Conservation (phyloP, 1,140 invertebrate species). For the Nixonia krombeini region DNA sequence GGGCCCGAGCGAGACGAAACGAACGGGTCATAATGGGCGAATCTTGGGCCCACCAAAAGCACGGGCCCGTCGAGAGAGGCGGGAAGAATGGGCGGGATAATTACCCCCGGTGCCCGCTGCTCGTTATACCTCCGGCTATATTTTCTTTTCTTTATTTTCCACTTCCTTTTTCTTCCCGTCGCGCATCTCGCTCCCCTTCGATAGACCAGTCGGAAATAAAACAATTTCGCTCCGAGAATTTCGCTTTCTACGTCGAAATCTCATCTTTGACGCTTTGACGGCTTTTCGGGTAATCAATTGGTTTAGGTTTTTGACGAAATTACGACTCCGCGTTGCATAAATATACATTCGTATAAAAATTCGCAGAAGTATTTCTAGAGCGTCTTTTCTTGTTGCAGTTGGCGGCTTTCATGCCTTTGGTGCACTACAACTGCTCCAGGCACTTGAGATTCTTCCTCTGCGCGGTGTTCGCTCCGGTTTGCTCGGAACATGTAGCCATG, state of each 20-base stretch:
- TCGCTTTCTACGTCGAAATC: constrained; percentile 19
- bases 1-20: constrained; percentile 52
- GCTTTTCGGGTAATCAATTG: too few species aligned
- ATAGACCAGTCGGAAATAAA: constrained; percentile 43
- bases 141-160: constrained; percentile 46
- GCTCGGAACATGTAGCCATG: constrained; percentile 87
- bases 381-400: constrained; percentile 73
- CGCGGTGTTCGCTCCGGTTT: constrained; percentile 92
- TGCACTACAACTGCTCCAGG: constrained; percentile 88
- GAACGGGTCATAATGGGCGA: constrained; percentile 55
- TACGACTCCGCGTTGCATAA: too few species aligned
- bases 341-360: too few species aligned
- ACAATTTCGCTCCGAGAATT: constrained; percentile 41
- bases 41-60: constrained; percentile 51
- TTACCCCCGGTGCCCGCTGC: constrained; percentile 67
- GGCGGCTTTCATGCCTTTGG: constrained; percentile 82
- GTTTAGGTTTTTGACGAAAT: too few species aligned
- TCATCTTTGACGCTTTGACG: background rate
- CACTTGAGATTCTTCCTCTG: constrained; percentile 92
- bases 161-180: constrained; percentile 44
- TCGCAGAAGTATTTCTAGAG: too few species aligned
- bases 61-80: constrained; percentile 57
- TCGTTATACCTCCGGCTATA: constrained; percentile 65
- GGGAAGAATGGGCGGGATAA: constrained; percentile 71
- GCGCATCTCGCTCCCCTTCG: constrained; percentile 37